phyloP scores from a whole-genome alignment of 1,140 invertebrate species.

The Radopholus similis region DNA sequence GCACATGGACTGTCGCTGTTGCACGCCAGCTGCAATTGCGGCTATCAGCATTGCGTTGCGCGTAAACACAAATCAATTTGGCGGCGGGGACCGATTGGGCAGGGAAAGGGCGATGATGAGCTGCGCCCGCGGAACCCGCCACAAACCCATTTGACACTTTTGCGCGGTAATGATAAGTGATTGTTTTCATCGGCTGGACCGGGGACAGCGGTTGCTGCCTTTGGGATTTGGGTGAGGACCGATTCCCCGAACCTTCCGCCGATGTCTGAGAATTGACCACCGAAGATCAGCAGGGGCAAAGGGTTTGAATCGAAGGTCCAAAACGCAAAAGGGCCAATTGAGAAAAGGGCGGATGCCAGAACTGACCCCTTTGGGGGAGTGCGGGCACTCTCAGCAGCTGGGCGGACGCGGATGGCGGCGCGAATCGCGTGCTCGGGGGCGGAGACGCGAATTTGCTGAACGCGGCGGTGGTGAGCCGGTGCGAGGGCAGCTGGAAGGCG shows the following conservation, averaged over 20 bases:
- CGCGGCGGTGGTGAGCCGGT: conserved; percentile 4
- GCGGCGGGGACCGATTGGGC: too few species aligned
- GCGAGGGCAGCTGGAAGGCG: conserved; percentile 34
- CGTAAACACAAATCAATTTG: too few species aligned
- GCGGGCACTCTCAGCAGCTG: neutral
- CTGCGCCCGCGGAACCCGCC: too few species aligned
- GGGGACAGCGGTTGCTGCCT: too few species aligned
- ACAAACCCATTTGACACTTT: too few species aligned
- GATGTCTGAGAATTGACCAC: too few species aligned
- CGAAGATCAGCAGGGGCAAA: neutral
- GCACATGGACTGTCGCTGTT: conserved; percentile 16
- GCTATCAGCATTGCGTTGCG: neutral
- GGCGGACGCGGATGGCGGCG: neutral
- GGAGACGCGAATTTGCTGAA: neutral
- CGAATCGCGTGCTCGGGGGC: neutral
- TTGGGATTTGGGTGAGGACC: too few species aligned
- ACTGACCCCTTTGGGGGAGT: neutral
- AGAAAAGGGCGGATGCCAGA: too few species aligned
- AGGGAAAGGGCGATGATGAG: too few species aligned
- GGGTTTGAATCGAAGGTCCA: neutral
- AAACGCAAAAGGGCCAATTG: neutral
- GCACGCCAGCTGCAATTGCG: conserved; percentile 18
- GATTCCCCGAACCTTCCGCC: too few species aligned
- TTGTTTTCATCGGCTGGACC: too few species aligned
- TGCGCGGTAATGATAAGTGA: too few species aligned